Base-by-base conservation (phyloP, 1,140 invertebrate species). In the Glomeris maerens region DNA sequence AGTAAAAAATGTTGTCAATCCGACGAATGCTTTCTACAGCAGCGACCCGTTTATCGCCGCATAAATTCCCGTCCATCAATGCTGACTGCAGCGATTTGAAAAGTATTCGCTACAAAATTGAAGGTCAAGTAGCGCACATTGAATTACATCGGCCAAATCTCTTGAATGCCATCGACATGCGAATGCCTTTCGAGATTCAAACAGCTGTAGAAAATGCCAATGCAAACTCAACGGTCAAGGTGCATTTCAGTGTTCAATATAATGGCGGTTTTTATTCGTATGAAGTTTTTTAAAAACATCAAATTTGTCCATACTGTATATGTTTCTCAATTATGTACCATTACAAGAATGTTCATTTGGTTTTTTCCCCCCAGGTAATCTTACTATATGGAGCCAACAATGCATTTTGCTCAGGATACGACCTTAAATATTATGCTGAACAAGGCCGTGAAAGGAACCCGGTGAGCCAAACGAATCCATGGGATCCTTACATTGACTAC, bases 371-470 rank as follows among this genome's bases (percentile, higher is more conserved):
- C 10, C 20, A 54, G 46, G 57, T 59, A 0, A 58, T 60, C 48
- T 28, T 60, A 2, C 27, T 59, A 23, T 58, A 53, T 49, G 58
- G 58, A 20, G 56, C 53, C 20, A 56, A 53, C 0, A 40, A 58
- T 45, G 54, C 49, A 0, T 60, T 60, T 46, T 58, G 55, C 45
- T 55, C 57, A n/a, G 58, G 58, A 4, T 60, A 60, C 36, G 58
- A 60, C 45, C 42, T 60, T 29, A 59, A 58, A 40, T 22, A 52
- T 17, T 60, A 52, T 50, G 57, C 58, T 4, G 57, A 60, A 41
- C 31, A 36, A 14, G 46, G 45, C 31, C 3, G 52, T 26, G 56
- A 52, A 2, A 48, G 26, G 27, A 44, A 42, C 26, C 14, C 42
- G 0, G 46, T 29, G 27, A 57, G 52, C 42, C 58, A 59, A 40